Evolutionary conservation across 2,113 vertebrate genomes (phyloP).

Genomic region (Tinamus guttatus): DNA sequence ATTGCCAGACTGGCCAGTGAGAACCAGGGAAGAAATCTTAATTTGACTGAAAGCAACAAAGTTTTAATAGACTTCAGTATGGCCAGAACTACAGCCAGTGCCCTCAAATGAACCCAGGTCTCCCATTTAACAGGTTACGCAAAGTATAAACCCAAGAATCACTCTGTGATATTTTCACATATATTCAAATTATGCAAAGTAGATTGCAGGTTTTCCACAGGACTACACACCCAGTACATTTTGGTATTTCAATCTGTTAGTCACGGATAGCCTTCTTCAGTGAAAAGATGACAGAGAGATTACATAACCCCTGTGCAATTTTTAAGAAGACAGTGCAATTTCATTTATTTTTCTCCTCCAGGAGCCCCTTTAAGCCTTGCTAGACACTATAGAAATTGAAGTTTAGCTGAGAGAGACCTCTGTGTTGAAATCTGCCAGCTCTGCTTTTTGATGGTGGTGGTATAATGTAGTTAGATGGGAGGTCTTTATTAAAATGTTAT

Average conservation of each 20-base stretch:
- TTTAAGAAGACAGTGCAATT: background rate
- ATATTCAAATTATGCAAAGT: background rate
- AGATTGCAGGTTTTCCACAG: background rate
- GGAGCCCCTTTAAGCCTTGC: background rate
- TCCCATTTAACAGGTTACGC: background rate
- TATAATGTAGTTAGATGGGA: constrained; percentile 30
- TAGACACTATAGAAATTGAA: background rate
- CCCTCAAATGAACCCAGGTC: fast-evolving
- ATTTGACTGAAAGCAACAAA: background rate
- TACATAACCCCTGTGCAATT: background rate
- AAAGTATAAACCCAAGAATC: background rate
- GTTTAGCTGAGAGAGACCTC: background rate
- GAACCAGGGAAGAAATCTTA: background rate
- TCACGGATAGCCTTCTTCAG: background rate
- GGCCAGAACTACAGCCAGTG: background rate
- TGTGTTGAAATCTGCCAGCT: background rate
- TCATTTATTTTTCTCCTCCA: background rate
- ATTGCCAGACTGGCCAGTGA: background rate
- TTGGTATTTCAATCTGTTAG: background rate
- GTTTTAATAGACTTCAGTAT: background rate
- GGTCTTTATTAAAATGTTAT: background rate
- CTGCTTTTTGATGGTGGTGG: background rate
- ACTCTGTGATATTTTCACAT: background rate
- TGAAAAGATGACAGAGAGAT: background rate
- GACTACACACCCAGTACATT: background rate